A percentile compares a stretch with the other conserved stretches of the same genome.
Evolutionary conservation across 2,888 invertebrate genomes (phyloP).

Genomic region (Anorthoa munda): DNA sequence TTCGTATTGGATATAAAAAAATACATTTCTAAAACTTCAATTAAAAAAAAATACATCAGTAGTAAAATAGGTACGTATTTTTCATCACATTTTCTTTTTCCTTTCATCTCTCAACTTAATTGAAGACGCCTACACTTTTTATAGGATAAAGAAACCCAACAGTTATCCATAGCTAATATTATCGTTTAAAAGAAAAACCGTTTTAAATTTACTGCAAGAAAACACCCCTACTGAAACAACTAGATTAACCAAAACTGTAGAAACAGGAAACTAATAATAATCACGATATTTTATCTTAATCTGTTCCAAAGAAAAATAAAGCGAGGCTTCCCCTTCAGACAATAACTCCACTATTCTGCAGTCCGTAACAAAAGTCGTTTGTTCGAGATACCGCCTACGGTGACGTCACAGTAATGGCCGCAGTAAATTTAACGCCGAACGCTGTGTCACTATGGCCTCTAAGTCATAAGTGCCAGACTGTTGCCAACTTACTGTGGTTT

Average conservation of each 20-base stretch:
- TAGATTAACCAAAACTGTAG: constrained; percentile 35
- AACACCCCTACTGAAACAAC: constrained; percentile 8
- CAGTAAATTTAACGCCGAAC: constrained; percentile 75
- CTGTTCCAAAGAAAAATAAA: constrained; percentile 64
- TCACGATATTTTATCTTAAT: constrained; percentile 59
- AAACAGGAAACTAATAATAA: constrained; percentile 62
- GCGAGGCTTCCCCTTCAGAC: constrained; percentile 43
- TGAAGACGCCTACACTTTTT: background rate
- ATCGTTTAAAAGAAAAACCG: background rate
- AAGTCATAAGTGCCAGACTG: constrained; percentile 67
- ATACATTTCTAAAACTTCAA: no score
- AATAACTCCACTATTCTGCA: constrained; percentile 65
- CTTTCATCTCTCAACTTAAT: no score
- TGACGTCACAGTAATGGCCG: constrained; percentile 71
- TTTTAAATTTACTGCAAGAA: background rate
- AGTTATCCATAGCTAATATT: background rate
- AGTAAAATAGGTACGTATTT: background rate
- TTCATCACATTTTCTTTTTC: background rate
- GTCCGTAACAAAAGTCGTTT: constrained; percentile 73
- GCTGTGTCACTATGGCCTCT: constrained; percentile 67
- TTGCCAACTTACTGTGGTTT: constrained; percentile 68
- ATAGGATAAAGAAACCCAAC: background rate
- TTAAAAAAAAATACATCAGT: no score
- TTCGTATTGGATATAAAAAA: background rate
- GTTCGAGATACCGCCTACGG: constrained; percentile 72